phyloP scores from a whole-genome alignment of 23 tunicate species.

The Ascidia mentula region DNA sequence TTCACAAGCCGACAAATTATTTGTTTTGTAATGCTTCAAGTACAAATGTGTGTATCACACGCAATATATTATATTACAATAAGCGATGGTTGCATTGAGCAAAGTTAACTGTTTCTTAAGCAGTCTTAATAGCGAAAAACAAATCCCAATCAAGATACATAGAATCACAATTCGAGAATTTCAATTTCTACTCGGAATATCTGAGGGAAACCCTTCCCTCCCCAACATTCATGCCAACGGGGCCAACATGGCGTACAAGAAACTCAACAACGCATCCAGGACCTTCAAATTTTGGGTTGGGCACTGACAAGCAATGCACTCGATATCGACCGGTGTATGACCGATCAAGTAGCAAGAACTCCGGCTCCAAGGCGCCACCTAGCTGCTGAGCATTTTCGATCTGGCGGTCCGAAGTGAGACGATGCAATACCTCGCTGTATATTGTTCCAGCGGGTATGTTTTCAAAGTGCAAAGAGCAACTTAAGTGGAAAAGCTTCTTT shows the following conservation, averaged over 20 bases:
- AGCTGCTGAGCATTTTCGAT: neutral
- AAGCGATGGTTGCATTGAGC: too few species aligned
- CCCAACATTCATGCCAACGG: neutral
- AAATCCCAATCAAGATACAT: too few species aligned
- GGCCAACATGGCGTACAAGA: slow-evolving; percentile 9
- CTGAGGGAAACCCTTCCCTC: neutral
- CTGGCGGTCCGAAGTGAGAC: neutral
- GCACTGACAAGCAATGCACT: slow-evolving; percentile 34
- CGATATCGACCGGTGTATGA: slow-evolving; percentile 25
- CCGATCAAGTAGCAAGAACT: slow-evolving; percentile 15
- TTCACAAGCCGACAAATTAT: too few species aligned
- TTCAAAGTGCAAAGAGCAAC: slow-evolving; percentile 23
- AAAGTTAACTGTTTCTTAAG: too few species aligned
- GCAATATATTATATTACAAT: too few species aligned
- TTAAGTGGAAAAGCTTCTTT: neutral
- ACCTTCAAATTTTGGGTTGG: slow-evolving; percentile 38
- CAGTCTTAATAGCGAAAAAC: too few species aligned
- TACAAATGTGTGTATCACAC: too few species aligned
- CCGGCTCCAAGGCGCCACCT: neutral
- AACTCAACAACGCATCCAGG: slow-evolving; percentile 25
- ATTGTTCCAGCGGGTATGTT: neutral
- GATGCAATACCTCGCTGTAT: neutral
- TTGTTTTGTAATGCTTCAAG: too few species aligned
- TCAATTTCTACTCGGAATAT: slow-evolving; percentile 1
- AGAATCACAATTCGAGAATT: too few species aligned